Percentiles rank a stretch among this genome's conserved stretches.
Conservation (phyloP, 2,113 vertebrate genomes). For the Hystrix cristata region DNA sequence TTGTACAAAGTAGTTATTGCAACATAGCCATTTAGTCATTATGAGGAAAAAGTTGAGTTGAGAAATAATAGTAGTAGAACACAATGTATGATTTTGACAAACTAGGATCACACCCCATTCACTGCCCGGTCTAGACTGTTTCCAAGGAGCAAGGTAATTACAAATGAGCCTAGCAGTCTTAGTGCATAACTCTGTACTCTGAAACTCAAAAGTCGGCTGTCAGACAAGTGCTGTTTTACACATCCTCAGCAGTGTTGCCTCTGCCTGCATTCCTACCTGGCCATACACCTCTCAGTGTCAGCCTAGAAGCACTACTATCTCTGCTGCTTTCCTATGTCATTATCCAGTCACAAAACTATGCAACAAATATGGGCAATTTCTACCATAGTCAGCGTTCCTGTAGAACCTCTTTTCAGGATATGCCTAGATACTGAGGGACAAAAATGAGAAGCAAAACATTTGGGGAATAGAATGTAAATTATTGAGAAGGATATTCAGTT, state of each 20-base stretch:
- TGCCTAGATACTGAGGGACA: background rate
- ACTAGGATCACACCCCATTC: background rate
- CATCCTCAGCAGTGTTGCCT: background rate
- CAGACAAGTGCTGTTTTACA: background rate
- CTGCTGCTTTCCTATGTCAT: background rate
- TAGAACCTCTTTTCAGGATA: background rate
- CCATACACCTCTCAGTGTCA: background rate
- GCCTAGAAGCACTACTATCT: background rate
- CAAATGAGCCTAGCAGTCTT: background rate
- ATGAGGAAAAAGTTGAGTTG: background rate
- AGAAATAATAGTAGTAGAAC: background rate
- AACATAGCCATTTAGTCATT: background rate
- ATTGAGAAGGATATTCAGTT: background rate
- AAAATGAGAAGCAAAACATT: background rate
- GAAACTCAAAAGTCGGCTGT: background rate
- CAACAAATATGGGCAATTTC: background rate
- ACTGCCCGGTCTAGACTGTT: background rate
- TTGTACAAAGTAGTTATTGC: background rate
- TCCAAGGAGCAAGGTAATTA: background rate
- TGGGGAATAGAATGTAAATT: background rate
- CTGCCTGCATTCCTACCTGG: background rate
- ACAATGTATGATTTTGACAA: background rate
- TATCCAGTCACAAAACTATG: background rate
- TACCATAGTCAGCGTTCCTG: background rate
- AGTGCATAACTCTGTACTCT: background rate